These are phyloP conservation scores for Oxygymnocypris stewartii DNA, from an alignment of 2,113 vertebrate species.

Conservation along the genomic window DNA sequence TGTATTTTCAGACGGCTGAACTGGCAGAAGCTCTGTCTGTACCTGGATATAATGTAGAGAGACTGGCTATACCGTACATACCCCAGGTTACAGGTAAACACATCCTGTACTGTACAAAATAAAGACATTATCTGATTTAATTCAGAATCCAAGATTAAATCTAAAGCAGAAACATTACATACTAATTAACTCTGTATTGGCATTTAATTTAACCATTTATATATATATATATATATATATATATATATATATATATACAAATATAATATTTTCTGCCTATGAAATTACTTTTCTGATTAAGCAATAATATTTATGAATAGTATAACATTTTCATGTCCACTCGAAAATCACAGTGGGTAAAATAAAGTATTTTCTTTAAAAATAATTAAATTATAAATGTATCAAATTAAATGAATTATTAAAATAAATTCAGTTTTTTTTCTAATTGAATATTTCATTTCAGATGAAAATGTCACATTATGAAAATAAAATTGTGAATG, in stretches of 20 bases:
- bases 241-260: no score
- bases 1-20: constrained; percentile 88
- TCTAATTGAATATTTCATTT: background rate
- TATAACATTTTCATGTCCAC: background rate
- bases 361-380: no score
- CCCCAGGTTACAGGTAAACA: constrained; percentile 92
- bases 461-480: background rate
- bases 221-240: no score
- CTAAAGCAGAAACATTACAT: background rate
- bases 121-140: background rate
- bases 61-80: constrained; percentile 84
- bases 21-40: constrained; percentile 88
- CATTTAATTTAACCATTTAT: no score
- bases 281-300: background rate
- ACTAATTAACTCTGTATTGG: background rate
- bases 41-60: constrained; percentile 90
- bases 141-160: background rate
- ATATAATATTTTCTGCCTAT: no score
- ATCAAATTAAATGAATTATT: no score
- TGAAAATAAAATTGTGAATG: background rate
- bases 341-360: background rate
- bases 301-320: background rate
- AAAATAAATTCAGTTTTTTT: background rate
- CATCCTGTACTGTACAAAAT: background rate
- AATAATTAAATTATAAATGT: no score